Percentiles rank a stretch among this genome's conserved stretches.
These are phyloP conservation scores for Equus quagga DNA, from an alignment of 2,113 vertebrate genomes.

Conservation along the genomic window DNA sequence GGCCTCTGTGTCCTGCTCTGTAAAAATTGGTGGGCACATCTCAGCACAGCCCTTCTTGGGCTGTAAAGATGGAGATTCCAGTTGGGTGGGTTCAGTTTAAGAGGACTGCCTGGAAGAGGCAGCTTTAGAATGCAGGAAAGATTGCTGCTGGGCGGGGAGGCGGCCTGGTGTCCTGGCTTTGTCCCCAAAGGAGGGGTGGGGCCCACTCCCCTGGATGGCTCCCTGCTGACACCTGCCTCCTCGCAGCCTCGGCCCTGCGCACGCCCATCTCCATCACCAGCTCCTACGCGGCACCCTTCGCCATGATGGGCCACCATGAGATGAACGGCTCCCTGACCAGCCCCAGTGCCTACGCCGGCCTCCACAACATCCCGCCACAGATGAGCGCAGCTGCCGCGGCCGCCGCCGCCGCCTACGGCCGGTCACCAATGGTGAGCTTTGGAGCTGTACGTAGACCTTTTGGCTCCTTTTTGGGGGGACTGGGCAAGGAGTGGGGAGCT, in stretches of 20 bases:
- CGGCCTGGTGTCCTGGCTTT: neutral
- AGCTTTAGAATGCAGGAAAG: neutral
- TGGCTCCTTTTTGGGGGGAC: conserved; percentile 81
- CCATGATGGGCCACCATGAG: conserved; percentile 98
- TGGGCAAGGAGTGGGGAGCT: neutral
- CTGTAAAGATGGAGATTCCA: neutral
- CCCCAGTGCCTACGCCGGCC: conserved; percentile 93
- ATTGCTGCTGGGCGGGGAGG: neutral
- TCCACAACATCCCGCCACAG: conserved; percentile 96
- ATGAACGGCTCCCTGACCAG: conserved; percentile 97
- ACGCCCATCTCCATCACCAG: conserved; percentile 94
- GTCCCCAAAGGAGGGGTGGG: neutral
- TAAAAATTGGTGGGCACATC: neutral
- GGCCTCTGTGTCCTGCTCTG: neutral
- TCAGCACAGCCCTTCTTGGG: neutral
- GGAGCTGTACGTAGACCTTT: conserved; percentile 90
- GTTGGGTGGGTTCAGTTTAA: neutral
- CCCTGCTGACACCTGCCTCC: neutral
- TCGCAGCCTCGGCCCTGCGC: conserved; percentile 92
- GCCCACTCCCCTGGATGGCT: accelerated
- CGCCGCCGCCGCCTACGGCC: conserved; percentile 92
- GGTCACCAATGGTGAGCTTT: conserved; percentile 94
- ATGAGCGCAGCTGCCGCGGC: conserved; percentile 94
- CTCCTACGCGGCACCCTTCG: conserved; percentile 94
- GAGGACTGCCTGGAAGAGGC: neutral